Conservation (phyloP, 2,113 vertebrate species). For the Labeo catla region DNA sequence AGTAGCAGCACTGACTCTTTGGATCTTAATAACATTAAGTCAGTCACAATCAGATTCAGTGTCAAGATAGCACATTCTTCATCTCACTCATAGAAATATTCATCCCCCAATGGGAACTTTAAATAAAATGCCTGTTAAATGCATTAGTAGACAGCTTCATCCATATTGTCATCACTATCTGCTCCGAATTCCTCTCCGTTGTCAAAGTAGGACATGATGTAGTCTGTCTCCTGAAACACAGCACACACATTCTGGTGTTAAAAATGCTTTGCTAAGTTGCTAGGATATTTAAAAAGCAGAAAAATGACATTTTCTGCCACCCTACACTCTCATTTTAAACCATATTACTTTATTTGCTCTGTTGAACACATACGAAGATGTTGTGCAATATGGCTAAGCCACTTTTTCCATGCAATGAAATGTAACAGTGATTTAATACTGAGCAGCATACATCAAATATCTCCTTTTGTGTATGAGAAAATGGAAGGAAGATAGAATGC, state of each 20-base stretch:
- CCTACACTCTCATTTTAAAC: not conserved
- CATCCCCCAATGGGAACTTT: not conserved
- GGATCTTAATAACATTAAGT: not conserved
- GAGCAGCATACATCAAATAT: no score
- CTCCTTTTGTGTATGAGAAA: no score
- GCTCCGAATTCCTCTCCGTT: slow-evolving; percentile 82
- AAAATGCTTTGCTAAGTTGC: not conserved
- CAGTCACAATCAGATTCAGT: not conserved
- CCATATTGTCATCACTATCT: slow-evolving; percentile 82
- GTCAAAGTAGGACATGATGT: slow-evolving; percentile 85
- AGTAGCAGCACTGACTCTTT: not conserved
- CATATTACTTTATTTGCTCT: not conserved
- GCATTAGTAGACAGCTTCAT: slow-evolving; percentile 79
- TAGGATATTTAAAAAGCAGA: not conserved
- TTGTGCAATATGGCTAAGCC: not conserved
- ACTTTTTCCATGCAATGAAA: not conserved
- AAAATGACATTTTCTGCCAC: not conserved
- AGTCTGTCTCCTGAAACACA: slow-evolving; percentile 79
- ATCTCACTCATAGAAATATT: not conserved
- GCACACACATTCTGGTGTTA: not conserved
- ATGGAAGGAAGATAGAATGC: no score
- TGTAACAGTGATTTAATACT: not conserved
- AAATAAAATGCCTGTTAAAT: not conserved
- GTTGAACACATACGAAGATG: not conserved
- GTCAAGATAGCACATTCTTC: not conserved